Evolutionary conservation across 2,888 invertebrate species (phyloP), one percentile per base, ranked within the genome.

Genomic region (Venusia cambrica): DNA sequence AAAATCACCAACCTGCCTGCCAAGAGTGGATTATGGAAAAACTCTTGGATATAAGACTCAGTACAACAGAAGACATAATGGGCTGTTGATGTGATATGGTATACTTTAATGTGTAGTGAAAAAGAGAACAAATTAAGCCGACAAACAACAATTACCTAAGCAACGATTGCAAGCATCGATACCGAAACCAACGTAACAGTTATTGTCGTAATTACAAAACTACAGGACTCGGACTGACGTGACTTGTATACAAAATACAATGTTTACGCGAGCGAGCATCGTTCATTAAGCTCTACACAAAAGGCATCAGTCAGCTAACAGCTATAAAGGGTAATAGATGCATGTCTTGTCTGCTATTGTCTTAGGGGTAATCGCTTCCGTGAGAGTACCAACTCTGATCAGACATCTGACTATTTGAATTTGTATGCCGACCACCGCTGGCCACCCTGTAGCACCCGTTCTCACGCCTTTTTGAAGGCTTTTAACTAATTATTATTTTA

Each of bases 311-410:
- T 62, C 64, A 59, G 65, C 62, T 66, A 57, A 55, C 63, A 60
- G 53, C 63, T 73, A 69, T 77, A 76, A 77, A 74, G 74, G 77
- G 75, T 78, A 81, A 80, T 83, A 73, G 79, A 84, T 83, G 84
- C 85, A 79, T 73, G 78, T 69, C 75, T 81, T 78, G 81, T 75
- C 72, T 67, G 62, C 74, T 70, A 84, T 83, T 83, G 85, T 84
- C 80, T 84, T 67, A 73, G 50, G 54, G 66, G 75, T 79, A 79
- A 84, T 78, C 75, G 75, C 75, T 87, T 85, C 85, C 85, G 81
- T 85, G 84, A 83, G 85, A 84, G 74, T 60, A 57, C 52, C 55
- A 62, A 46, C 48, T 54, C 54, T 58, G 72, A 71, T 69, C 69
- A 61, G 40, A 52, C 64, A 62, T 72, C 72, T 67, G 71, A 74